Conservation (phyloP, 1,140 invertebrate species). For the Neodiprion pinetum region DNA sequence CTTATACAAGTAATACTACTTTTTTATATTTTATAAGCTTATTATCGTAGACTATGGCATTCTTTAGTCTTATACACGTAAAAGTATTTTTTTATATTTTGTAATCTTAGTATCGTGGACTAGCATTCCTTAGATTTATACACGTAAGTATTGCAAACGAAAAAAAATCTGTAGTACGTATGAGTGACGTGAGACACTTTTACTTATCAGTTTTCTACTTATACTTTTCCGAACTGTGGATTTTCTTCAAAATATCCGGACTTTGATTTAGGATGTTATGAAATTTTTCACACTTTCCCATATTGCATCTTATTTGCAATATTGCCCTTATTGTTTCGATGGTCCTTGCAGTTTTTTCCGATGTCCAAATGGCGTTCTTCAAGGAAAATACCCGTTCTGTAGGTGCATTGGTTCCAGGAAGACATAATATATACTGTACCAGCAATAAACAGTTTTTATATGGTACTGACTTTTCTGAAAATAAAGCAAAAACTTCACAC, state of each 20-base stretch:
- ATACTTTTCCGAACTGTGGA: background rate
- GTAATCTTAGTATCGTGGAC: background rate
- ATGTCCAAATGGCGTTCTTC: background rate
- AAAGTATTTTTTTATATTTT: background rate
- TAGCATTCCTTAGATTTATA: background rate
- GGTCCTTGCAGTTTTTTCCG: background rate
- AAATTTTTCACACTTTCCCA: constrained; percentile 1
- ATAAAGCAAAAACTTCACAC: background rate
- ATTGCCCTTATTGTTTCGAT: background rate
- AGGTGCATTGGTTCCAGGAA: constrained; percentile 1
- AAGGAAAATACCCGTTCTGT: constrained; percentile 4
- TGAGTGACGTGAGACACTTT: background rate
- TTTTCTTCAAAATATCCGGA: background rate
- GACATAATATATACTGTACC: constrained; percentile 3
- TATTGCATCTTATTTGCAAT: background rate
- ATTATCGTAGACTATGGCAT: too few species aligned
- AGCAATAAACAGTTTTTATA: background rate
- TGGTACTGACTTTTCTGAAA: background rate
- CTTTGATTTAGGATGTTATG: background rate
- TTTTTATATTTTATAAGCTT: too few species aligned
- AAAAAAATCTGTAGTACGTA: background rate
- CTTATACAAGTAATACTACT: too few species aligned
- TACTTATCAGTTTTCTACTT: constrained; percentile 5
- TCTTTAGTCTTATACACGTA: too few species aligned
- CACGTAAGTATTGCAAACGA: background rate